A percentile compares a stretch with the other conserved stretches of the same genome.
These are phyloP conservation scores for Sinhomidia bicolor DNA, from an alignment of 2,888 invertebrate genomes.

Conservation along the genomic window DNA sequence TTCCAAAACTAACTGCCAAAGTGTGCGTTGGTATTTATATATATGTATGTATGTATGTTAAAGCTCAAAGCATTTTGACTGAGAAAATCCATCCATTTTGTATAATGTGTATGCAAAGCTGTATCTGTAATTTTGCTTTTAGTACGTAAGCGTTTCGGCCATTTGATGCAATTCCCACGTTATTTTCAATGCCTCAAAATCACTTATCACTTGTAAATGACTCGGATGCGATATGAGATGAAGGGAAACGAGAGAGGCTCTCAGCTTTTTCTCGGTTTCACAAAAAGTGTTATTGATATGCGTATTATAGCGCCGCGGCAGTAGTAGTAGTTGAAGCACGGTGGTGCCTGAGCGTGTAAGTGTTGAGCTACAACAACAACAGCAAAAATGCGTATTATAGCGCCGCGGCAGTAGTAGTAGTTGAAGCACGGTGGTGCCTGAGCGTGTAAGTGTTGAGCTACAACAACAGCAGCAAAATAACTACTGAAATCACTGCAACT, in stretches of 20 bases:
- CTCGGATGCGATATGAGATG: no score
- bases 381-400: constrained; percentile 24
- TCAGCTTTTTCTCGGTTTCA: constrained; percentile 26
- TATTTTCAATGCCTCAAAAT: constrained; percentile 66
- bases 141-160: constrained; percentile 32
- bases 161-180: constrained; percentile 72
- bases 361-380: no score
- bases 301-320: background rate
- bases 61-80: background rate
- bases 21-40: background rate
- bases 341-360: no score
- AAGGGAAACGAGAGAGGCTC: no score
- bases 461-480: no score
- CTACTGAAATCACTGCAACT: constrained; percentile 32
- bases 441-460: no score
- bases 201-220: constrained; percentile 56
- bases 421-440: no score
- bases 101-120: constrained; percentile 54
- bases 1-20: background rate
- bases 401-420: background rate
- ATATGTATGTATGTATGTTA: background rate
- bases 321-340: background rate
- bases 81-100: constrained; percentile 5
- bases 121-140: constrained; percentile 51
- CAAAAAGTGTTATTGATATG: constrained; percentile 45